Evolutionary conservation across 2,113 vertebrate genomes (phyloP).

Genomic region (Sinosuthora webbiana): DNA sequence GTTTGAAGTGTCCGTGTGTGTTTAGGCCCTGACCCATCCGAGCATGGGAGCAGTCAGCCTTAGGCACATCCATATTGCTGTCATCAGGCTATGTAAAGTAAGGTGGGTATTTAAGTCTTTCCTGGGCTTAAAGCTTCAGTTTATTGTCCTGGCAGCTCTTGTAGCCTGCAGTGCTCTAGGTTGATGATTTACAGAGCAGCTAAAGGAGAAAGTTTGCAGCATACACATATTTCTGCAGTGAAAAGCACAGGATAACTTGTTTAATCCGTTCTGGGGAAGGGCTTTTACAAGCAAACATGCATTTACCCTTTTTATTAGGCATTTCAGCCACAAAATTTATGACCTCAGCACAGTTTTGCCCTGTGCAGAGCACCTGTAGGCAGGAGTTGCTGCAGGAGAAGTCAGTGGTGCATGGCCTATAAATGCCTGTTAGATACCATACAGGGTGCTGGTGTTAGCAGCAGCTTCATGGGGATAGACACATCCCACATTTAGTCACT

Average conservation of each 20-base stretch:
- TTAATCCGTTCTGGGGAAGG: neutral
- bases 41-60: neutral
- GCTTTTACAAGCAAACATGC: neutral
- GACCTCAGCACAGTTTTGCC: neutral
- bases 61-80: neutral
- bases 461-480: neutral
- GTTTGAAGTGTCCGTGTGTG: neutral
- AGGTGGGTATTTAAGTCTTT: neutral
- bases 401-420: neutral
- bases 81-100: neutral
- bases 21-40: neutral
- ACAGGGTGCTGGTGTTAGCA: neutral
- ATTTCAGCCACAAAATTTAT: neutral
- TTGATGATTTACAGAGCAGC: slow-evolving; percentile 31
- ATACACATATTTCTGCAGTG: neutral
- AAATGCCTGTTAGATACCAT: neutral
- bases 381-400: neutral
- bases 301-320: neutral
- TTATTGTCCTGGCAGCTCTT: neutral
- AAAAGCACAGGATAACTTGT: neutral
- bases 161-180: neutral
- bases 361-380: neutral
- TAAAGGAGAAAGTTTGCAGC: neutral
- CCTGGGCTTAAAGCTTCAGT: neutral
- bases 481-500: neutral